These are phyloP conservation scores for Noctua janthina DNA, from an alignment of 2,888 invertebrate species.

Conservation along the genomic window DNA sequence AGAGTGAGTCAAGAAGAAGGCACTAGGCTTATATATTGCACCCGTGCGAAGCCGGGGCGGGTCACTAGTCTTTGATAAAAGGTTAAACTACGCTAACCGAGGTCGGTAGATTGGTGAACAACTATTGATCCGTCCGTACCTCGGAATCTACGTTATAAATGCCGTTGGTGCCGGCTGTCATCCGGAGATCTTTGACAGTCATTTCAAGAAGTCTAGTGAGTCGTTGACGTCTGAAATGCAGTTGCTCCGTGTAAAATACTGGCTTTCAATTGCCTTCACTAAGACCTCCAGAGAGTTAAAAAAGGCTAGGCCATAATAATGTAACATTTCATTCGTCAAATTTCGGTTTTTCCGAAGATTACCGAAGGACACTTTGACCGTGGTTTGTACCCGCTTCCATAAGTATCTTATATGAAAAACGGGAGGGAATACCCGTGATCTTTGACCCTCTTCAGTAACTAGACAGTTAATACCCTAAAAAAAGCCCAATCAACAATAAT, in stretches of 20 bases:
- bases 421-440: background rate
- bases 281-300: background rate
- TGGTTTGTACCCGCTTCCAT: background rate
- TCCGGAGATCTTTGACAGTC: background rate
- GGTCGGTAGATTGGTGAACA: background rate
- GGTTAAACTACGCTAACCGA: background rate
- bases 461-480: background rate
- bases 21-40: no score
- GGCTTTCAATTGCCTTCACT: background rate
- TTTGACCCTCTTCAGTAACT: background rate
- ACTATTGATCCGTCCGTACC: background rate
- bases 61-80: background rate
- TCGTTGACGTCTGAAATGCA: background rate
- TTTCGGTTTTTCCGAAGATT: background rate
- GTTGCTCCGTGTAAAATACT: background rate
- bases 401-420: background rate
- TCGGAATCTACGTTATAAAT: background rate
- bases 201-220: background rate
- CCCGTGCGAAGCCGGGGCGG: no score
- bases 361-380: background rate
- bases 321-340: background rate
- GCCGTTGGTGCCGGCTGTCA: background rate
- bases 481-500: slow-evolving; percentile 12
- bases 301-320: background rate
- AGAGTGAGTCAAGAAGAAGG: no score